Evolutionary conservation across 2,797 vertebrate species (phyloP).

Genomic region (Fringilla coelebs): DNA sequence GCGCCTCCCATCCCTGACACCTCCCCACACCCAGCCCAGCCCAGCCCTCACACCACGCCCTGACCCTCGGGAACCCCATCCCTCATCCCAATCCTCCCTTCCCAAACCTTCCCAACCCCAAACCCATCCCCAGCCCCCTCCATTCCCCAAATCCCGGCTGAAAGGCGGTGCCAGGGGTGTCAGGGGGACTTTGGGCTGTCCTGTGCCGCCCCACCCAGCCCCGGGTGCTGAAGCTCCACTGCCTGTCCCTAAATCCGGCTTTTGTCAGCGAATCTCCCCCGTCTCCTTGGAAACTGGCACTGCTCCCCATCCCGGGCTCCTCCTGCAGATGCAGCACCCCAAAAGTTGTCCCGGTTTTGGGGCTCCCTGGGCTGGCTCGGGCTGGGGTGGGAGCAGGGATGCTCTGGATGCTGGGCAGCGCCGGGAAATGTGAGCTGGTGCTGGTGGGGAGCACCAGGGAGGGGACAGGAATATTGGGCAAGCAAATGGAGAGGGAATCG

Average conservation of each 20-base stretch:
- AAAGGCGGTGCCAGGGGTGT: not conserved
- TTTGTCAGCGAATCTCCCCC: not conserved
- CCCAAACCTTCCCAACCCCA: not conserved
- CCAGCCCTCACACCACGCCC: not conserved
- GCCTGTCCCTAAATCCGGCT: not conserved
- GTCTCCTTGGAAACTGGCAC: conserved; percentile 53
- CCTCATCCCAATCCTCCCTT: not conserved
- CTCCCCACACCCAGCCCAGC: not conserved
- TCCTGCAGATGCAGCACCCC: not conserved
- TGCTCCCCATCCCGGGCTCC: not conserved
- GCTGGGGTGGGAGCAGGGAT: not conserved
- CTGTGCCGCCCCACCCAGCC: not conserved
- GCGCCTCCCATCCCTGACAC: rapidly evolving
- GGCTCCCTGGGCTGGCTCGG: not conserved
- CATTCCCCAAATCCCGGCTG: not conserved
- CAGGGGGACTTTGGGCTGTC: no score
- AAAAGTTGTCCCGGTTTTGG: not conserved
- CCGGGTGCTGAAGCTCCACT: not conserved
- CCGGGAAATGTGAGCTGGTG: not conserved
- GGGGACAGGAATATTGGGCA: rapidly evolving
- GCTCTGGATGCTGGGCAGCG: not conserved
- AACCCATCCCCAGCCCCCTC: not conserved
- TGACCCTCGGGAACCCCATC: no score
- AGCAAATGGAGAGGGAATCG: not conserved
- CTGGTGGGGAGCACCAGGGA: not conserved